Evolutionary conservation across 2,113 vertebrate genomes (phyloP), one percentile per base, ranked within the genome.

Genomic region (Tichodroma muraria): DNA sequence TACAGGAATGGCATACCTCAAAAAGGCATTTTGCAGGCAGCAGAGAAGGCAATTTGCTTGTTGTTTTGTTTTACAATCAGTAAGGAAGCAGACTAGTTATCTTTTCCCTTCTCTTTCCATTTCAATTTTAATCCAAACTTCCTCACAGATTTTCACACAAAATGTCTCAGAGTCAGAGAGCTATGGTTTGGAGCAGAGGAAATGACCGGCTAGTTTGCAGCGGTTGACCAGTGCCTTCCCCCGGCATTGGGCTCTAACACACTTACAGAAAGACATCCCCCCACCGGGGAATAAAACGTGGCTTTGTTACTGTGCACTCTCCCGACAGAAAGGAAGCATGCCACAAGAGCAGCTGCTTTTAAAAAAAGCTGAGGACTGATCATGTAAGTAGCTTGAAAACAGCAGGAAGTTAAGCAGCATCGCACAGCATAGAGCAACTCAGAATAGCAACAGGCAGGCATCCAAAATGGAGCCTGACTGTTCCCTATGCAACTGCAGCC

Each of bases 381-480:
- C 56, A 33, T 68, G 31, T 56, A 53, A 92, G 83, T 24, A 76
- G 89, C 86, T 60, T 27, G 89, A 85, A 80, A 84, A 25, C 80
- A 89, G 95, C 94, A 89, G 91, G 86, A 95, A 92, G 93, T 87
- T 89, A 49, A 92, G 89, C 91, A 89, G 94, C 94, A 40, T 69
- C 21, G 56, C 8, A 4, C 73, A 76, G 88, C 20, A 0, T 0
- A 88, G 35, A 80, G 64, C 85, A 63, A 86, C 94, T 92, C 78
- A 52, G 91, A 96, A 95, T 45, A 96, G 92, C 91, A 92, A 92
- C 92, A 84, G 92, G 7, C 69, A 71, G 80, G 78, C 89, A 95
- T 92, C 73, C 95, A 96, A 95, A 96, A 96, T 92, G 95, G 95
- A 94, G 94, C 81, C 84, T 18, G 83, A 13, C 73, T 37, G 54